phyloP scores from a whole-genome alignment of 2,888 invertebrate genomes.

The Papilio protenor region DNA sequence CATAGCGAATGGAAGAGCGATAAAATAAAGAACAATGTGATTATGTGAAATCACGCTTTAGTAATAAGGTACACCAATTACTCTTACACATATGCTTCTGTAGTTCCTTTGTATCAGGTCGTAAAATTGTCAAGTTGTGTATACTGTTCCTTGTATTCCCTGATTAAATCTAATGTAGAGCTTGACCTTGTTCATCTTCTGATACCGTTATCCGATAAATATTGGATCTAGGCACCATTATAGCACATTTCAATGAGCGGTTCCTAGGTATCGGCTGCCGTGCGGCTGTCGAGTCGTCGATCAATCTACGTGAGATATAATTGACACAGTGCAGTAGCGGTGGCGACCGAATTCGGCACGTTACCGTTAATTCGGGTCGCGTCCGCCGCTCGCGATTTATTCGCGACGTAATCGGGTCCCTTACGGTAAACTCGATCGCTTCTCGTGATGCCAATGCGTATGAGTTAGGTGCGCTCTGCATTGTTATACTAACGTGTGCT shows the following conservation, averaged over 20 bases:
- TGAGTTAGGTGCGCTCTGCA: constrained; percentile 7
- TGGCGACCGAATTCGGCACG: constrained; percentile 69
- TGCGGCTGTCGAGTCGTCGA: constrained; percentile 43
- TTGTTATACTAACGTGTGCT: constrained; percentile 1
- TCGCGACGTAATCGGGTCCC: constrained; percentile 76
- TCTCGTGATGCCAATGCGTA: constrained; percentile 46
- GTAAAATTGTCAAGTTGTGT: neutral
- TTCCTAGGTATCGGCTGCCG: constrained; percentile 1
- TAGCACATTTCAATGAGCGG: constrained; percentile 19
- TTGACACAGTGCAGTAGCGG: constrained; percentile 50
- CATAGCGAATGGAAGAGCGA: constrained; percentile 16
- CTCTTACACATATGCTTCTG: neutral
- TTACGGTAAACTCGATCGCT: constrained; percentile 68
- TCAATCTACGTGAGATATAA: constrained; percentile 51
- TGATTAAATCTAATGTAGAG: neutral
- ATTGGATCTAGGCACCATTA: neutral
- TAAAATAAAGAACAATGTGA: constrained; percentile 11
- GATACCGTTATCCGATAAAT: constrained; percentile 15
- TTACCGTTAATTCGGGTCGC: constrained; percentile 69
- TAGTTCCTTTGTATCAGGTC: neutral
- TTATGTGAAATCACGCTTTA: neutral
- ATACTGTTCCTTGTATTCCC: neutral
- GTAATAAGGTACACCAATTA: neutral
- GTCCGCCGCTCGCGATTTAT: constrained; percentile 71
- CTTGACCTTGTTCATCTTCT: constrained; percentile 33